Evolutionary conservation across 2,113 vertebrate species (phyloP), one percentile per base, ranked within the genome.

Genomic region (Protobothrops flavoviridis): DNA sequence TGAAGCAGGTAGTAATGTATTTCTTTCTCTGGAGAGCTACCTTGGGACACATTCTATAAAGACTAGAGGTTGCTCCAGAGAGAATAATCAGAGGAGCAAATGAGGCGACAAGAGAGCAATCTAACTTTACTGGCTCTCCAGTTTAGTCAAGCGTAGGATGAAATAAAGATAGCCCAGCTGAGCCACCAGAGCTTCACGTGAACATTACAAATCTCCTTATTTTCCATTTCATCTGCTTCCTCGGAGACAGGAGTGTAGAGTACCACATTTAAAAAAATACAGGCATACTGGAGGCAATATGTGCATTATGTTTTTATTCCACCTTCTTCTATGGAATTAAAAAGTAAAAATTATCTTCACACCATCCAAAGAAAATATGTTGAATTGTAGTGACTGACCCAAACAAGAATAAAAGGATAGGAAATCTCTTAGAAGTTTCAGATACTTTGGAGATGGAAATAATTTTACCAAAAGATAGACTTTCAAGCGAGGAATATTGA

Each of bases 11-110:
- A 1, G 85, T 64, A 21, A 43, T 53, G 29, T n/a, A 9, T 55
- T 33, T 53, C 50, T 95, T 85, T 92, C 92, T 59, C 92, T 87
- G 87, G 69, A 91, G 53, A 2, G 12, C 8, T 29, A 85, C 48
- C 52, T 55, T 15, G 20, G 2, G n/a, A 17, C 50, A 1, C 0
- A 24, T 24, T 59, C 53, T n/a, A n/a, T 85, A 87, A 74, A 33
- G 26, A 13, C 4, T 52, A 55, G 57, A 26, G 21, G 48, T 89
- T 1, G 0, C 57, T 89, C 64, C 5, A 15, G 0, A 0, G 11
- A 87, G 59, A 94, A 74, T 50, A 88, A 61, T 29, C 26, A 1
- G 53, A 2, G 50, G 1, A 1, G 0, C 7, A 15, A 85, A 24
- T 10, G 74, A 57, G 12, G 61, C 33, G 7, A 88, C 91, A 85